Conservation (phyloP, 2,113 vertebrate genomes). For the Nanorana parkeri region DNA sequence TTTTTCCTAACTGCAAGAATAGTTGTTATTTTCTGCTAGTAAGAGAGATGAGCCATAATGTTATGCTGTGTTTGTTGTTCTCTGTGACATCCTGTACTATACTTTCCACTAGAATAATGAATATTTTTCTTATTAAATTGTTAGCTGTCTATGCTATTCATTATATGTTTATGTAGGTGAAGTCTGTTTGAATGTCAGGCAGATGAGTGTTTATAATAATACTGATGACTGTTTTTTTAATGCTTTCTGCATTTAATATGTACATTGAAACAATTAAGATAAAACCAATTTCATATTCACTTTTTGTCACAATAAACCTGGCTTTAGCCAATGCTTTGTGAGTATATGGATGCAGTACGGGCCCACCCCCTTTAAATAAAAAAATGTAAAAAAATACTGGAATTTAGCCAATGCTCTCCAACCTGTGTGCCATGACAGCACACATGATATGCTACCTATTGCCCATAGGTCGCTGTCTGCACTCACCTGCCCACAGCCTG, state of each 20-base stretch:
- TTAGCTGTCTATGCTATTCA: conserved; percentile 26
- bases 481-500: too few species aligned
- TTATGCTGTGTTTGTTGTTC: conserved; percentile 41
- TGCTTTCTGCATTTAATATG: background rate
- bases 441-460: too few species aligned
- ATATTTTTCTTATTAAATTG: conserved; percentile 42
- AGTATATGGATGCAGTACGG: too few species aligned
- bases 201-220: conserved; percentile 28
- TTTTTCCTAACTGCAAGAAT: conserved; percentile 24
- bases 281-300: too few species aligned
- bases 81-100: conserved; percentile 39
- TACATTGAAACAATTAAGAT: too few species aligned
- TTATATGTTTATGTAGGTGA: conserved; percentile 23
- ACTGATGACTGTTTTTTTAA: conserved; percentile 16
- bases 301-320: too few species aligned
- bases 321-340: too few species aligned
- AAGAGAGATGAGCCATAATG: conserved; percentile 31
- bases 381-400: too few species aligned
- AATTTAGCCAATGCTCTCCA: too few species aligned
- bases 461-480: too few species aligned
- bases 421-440: too few species aligned
- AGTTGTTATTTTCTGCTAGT: conserved; percentile 27
- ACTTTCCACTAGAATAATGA: conserved; percentile 30
- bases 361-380: too few species aligned
- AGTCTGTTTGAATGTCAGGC: conserved; percentile 8